Conservation (phyloP, 1,140 invertebrate genomes). For the Octopus sinensis region DNA sequence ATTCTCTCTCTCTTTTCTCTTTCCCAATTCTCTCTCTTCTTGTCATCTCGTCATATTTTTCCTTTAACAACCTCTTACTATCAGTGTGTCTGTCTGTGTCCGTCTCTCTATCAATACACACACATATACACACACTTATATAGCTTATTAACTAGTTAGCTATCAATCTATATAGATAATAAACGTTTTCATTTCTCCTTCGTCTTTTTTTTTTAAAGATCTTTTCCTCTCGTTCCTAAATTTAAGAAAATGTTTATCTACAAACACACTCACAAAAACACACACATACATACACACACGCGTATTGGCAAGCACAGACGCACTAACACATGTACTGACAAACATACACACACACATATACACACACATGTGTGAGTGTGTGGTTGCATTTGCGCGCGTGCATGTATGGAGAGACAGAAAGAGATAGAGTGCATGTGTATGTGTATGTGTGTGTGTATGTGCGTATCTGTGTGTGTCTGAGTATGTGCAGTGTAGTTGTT, state of each 20-base stretch:
- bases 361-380: too few species aligned
- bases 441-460: slow-evolving; percentile 11
- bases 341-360: too few species aligned
- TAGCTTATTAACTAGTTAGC: too few species aligned
- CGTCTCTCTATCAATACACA: slow-evolving; percentile 3
- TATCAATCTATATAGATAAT: too few species aligned
- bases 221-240: neutral
- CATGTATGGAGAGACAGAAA: too few species aligned
- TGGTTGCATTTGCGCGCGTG: too few species aligned
- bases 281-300: too few species aligned
- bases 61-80: slow-evolving; percentile 24
- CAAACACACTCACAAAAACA: too few species aligned
- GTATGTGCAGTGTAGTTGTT: neutral
- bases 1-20: slow-evolving; percentile 25
- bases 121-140: neutral
- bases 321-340: too few species aligned
- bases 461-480: neutral
- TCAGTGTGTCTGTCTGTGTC: slow-evolving; percentile 14
- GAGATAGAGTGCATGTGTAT: too few species aligned
- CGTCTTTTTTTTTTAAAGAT: neutral
- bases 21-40: slow-evolving; percentile 20
- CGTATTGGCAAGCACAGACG: too few species aligned
- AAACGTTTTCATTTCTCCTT: neutral
- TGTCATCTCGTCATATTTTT: slow-evolving; percentile 20
- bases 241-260: neutral